These are phyloP conservation scores for Tyria jacobaeae DNA, from an alignment of 2,888 invertebrate species.

Conservation along the genomic window DNA sequence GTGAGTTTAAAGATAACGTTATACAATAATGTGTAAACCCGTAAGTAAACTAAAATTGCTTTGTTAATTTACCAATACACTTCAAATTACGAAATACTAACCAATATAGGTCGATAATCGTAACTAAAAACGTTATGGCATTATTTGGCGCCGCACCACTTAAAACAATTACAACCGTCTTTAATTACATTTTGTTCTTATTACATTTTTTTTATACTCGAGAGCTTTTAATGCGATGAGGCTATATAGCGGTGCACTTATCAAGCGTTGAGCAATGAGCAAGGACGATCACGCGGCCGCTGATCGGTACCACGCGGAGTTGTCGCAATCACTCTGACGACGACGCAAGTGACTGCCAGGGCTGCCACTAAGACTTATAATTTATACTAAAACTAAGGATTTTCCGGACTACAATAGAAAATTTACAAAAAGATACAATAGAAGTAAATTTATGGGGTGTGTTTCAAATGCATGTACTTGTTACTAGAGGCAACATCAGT, in stretches of 20 bases:
- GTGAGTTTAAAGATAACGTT: not conserved
- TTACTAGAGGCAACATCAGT: too few species aligned
- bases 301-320: slow-evolving; percentile 46
- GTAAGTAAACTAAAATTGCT: not conserved
- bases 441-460: too few species aligned
- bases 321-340: slow-evolving; percentile 56
- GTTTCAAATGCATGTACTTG: too few species aligned
- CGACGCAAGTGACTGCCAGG: too few species aligned
- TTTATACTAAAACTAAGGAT: too few species aligned
- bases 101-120: slow-evolving; percentile 70
- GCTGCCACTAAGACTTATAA: too few species aligned
- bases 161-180: slow-evolving; percentile 67
- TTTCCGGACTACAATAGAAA: too few species aligned
- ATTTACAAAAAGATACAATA: too few species aligned
- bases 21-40: not conserved
- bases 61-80: slow-evolving; percentile 4
- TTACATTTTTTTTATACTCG: slow-evolving; percentile 59
- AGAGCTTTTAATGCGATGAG: slow-evolving; percentile 79
- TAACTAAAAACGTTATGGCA: slow-evolving; percentile 49
- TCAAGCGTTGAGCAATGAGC: slow-evolving; percentile 74
- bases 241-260: slow-evolving; percentile 68
- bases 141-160: slow-evolving; percentile 49
- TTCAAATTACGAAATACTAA: slow-evolving; percentile 68
- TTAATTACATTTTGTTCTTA: slow-evolving; percentile 76
- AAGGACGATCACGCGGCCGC: slow-evolving; percentile 71